These are phyloP conservation scores for Oppia nitens DNA, from an alignment of 1,140 invertebrate genomes.

Conservation along the genomic window DNA sequence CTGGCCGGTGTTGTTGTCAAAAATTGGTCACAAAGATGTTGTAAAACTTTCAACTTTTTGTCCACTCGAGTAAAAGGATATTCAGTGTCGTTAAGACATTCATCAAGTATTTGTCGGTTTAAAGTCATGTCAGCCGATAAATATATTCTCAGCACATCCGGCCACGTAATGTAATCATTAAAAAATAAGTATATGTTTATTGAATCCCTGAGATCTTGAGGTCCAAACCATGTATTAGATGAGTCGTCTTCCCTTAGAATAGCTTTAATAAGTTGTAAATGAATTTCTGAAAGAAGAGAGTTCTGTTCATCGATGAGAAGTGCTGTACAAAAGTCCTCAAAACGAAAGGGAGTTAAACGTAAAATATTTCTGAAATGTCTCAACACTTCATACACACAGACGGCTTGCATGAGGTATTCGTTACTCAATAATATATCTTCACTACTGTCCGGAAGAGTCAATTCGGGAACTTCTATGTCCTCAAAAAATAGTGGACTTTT, in stretches of 20 bases:
- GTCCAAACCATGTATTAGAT: constrained; percentile 85
- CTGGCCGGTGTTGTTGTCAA: constrained; percentile 77
- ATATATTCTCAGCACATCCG: constrained; percentile 70
- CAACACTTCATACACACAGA: constrained; percentile 82
- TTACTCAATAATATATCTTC: constrained; percentile 67
- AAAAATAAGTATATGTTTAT: constrained; percentile 81
- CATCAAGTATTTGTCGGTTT: constrained; percentile 33
- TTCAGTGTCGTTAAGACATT: constrained; percentile 41
- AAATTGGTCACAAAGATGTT: constrained; percentile 83
- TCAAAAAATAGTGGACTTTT: constrained; percentile 44
- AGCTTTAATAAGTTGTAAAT: constrained; percentile 76
- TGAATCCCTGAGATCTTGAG: constrained; percentile 87
- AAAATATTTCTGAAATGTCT: constrained; percentile 75
- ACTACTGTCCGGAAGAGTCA: constrained; percentile 66
- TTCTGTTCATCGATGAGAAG: constrained; percentile 80
- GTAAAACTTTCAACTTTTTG: constrained; percentile 64
- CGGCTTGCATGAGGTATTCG: constrained; percentile 54
- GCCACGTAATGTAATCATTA: constrained; percentile 85
- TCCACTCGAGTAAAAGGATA: constrained; percentile 70
- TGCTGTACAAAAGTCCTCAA: constrained; percentile 89
- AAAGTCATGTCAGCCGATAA: constrained; percentile 45
- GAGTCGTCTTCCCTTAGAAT: constrained; percentile 82
- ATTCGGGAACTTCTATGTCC: constrained; percentile 43
- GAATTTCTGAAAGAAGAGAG: constrained; percentile 71
- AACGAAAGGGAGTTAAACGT: constrained; percentile 74